Conservation (phyloP, 2,888 invertebrate species). For the Stenotaenia linearis region DNA sequence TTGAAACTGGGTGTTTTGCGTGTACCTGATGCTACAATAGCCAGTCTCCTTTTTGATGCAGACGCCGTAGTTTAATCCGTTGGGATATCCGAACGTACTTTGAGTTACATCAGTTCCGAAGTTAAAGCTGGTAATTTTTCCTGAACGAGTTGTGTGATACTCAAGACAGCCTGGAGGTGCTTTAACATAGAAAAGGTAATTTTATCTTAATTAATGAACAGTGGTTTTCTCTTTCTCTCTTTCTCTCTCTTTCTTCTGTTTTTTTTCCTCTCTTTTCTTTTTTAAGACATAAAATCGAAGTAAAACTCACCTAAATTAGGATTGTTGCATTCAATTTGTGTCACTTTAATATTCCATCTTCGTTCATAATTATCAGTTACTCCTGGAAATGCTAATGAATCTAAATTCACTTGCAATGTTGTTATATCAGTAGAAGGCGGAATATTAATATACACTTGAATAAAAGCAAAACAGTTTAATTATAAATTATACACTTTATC, state of each 20-base stretch:
- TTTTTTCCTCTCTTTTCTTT: no score
- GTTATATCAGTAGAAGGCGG: background rate
- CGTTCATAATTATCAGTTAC: background rate
- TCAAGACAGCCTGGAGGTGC: slow-evolving; percentile 28
- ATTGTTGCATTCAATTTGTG: slow-evolving; percentile 19
- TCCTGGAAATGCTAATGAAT: slow-evolving; percentile 11
- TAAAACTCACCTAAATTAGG: background rate
- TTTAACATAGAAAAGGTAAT: no score
- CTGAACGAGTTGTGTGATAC: background rate
- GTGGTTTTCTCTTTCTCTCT: no score
- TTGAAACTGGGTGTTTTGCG: slow-evolving; percentile 26
- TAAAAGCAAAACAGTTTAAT: no score
- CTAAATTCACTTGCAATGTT: slow-evolving; percentile 14
- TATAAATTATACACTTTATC: no score
- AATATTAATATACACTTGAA: slow-evolving; percentile 26
- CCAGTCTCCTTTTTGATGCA: slow-evolving; percentile 60
- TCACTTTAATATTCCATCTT: slow-evolving; percentile 28
- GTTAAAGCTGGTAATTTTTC: slow-evolving; percentile 26
- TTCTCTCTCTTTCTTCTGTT: no score
- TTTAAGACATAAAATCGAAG: no score
- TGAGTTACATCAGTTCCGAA: slow-evolving; percentile 28
- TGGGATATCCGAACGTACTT: slow-evolving; percentile 47
- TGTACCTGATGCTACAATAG: slow-evolving; percentile 58
- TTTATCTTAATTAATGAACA: no score
- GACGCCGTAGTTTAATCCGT: slow-evolving; percentile 70